phyloP scores from a whole-genome alignment of 2,113 vertebrate genomes.

The Tupaia chinensis region DNA sequence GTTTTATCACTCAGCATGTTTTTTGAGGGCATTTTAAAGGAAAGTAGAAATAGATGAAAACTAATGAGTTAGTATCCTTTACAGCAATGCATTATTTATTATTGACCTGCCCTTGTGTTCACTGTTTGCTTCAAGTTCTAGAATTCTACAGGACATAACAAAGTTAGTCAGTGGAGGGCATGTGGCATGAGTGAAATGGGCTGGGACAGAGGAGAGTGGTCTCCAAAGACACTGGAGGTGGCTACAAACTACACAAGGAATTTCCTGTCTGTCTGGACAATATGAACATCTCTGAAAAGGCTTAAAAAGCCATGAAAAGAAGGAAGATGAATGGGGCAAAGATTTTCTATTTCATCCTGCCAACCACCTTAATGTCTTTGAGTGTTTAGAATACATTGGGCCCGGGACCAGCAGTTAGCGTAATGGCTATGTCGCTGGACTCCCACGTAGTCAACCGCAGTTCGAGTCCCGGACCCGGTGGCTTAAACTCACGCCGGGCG shows the following conservation, averaged over 20 bases:
- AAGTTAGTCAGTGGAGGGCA: background rate
- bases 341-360: background rate
- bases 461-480: no score
- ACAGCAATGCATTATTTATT: background rate
- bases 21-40: background rate
- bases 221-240: background rate
- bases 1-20: background rate
- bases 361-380: background rate
- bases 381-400: background rate
- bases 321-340: background rate
- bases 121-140: background rate
- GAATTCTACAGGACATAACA: background rate
- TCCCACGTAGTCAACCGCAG: no score
- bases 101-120: background rate
- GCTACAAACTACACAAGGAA: background rate
- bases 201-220: background rate
- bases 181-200: background rate
- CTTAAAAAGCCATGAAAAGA: background rate
- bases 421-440: no score
- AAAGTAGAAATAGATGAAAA: background rate
- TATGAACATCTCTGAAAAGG: background rate
- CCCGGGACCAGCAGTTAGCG: no score
- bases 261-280: background rate
- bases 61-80: background rate
- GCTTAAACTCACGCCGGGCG: no score